Conservation (phyloP, 2,797 vertebrate genomes). For the Acomys russatus region DNA sequence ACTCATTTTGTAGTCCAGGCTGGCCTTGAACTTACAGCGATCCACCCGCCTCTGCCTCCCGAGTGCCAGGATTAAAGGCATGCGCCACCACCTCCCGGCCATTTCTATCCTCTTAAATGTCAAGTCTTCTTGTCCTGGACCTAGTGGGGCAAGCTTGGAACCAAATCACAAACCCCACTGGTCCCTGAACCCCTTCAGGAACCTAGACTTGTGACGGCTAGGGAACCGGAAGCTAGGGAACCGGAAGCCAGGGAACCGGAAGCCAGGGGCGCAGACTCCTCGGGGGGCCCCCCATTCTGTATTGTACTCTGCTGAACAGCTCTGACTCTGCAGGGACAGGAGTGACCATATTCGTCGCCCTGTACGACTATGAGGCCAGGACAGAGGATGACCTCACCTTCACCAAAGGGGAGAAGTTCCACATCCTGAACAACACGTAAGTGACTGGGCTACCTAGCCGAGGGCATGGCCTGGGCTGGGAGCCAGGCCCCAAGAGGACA, state of each 20-base stretch:
- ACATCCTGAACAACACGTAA: conserved; percentile 98
- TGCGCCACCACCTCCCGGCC: no score
- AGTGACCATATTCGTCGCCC: conserved; percentile 95
- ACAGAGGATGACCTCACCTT: conserved; percentile 97
- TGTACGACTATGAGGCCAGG: conserved; percentile 97
- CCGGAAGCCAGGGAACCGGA: neutral
- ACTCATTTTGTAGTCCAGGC: no score
- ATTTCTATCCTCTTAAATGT: neutral
- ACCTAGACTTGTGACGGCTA: neutral
- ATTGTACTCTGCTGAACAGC: conserved; percentile 36
- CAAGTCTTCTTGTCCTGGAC: neutral
- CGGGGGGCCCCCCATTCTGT: neutral
- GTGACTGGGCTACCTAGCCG: conserved; percentile 70
- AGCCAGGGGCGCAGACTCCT: neutral
- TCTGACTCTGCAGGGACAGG: conserved; percentile 90
- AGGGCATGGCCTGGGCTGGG: neutral
- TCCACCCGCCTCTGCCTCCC: no score
- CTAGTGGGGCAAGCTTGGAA: neutral
- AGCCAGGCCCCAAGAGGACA: neutral
- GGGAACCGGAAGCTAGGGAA: neutral
- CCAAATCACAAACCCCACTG: neutral
- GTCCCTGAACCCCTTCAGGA: conserved; percentile 4
- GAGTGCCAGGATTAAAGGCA: no score
- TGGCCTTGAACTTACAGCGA: no score
- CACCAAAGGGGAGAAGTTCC: conserved; percentile 97